These are phyloP conservation scores for Lasioglossum leucozonium DNA, from an alignment of 2,888 invertebrate species.

Conservation along the genomic window DNA sequence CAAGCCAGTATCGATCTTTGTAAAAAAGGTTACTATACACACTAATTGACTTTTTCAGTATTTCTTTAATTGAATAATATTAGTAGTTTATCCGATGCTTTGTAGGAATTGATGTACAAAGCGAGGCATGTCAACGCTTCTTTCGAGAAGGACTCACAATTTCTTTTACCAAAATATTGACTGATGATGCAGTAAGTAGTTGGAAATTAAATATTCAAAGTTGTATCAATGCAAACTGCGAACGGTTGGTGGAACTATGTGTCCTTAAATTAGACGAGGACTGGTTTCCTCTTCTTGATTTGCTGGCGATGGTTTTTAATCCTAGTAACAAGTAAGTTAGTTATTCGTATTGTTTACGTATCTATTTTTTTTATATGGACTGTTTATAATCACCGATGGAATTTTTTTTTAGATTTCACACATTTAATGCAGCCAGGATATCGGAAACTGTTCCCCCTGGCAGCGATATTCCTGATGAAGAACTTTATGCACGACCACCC, in stretches of 20 bases:
- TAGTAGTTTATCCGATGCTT: constrained; percentile 35
- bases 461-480: constrained; percentile 88
- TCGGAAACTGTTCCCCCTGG: constrained; percentile 90
- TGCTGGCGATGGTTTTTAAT: constrained; percentile 97
- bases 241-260: constrained; percentile 96
- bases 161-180: constrained; percentile 98
- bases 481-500: constrained; percentile 90
- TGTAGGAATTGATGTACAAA: constrained; percentile 93
- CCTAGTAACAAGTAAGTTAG: constrained; percentile 95
- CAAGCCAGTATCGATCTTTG: constrained; percentile 95
- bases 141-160: constrained; percentile 97
- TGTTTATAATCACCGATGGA: not conserved
- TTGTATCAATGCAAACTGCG: constrained; percentile 97
- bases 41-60: constrained; percentile 14
- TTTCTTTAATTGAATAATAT: not conserved
- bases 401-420: constrained; percentile 89
- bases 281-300: constrained; percentile 96
- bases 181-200: constrained; percentile 98
- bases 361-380: not conserved
- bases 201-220: constrained; percentile 99
- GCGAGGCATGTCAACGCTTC: constrained; percentile 96
- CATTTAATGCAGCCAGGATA: constrained; percentile 91
- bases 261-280: constrained; percentile 95
- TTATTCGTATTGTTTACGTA: not conserved
- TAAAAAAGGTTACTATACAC: constrained; percentile 88